Conservation (phyloP, 2,888 invertebrate genomes). For the Coelogynopora nodosa region DNA sequence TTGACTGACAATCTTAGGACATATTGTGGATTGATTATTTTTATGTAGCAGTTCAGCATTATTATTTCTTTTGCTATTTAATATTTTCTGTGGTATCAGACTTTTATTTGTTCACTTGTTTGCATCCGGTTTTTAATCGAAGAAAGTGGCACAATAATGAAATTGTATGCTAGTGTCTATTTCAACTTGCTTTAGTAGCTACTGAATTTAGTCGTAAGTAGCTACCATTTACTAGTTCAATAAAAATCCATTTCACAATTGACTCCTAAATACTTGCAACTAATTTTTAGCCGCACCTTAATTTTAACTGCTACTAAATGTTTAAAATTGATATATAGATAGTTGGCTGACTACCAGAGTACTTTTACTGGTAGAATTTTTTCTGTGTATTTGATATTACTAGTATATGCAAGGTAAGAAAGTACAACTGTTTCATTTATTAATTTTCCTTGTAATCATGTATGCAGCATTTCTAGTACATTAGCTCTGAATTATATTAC, state of each 20-base stretch:
- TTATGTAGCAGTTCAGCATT: too few relatives aligned
- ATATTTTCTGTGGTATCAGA: too few relatives aligned
- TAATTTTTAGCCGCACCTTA: neutral
- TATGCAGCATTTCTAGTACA: neutral
- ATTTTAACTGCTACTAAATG: neutral
- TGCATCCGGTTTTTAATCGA: too few relatives aligned
- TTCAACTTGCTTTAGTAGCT: neutral
- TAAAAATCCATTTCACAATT: neutral
- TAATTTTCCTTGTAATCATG: neutral
- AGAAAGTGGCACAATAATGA: too few relatives aligned
- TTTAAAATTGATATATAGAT: neutral
- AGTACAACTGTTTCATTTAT: too few relatives aligned
- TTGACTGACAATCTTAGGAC: too few relatives aligned
- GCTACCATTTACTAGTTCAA: neutral
- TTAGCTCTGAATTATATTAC: neutral
- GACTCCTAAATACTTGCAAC: neutral
- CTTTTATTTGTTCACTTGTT: too few relatives aligned
- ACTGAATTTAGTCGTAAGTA: neutral
- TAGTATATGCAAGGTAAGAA: neutral
- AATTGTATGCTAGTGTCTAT: too few relatives aligned
- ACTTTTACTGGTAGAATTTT: neutral
- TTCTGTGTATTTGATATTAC: neutral
- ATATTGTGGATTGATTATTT: too few relatives aligned
- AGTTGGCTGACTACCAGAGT: neutral
- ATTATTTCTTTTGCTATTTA: too few relatives aligned